Conservation (phyloP, 2,888 invertebrate species). For the Pogonocherus hispidulus region DNA sequence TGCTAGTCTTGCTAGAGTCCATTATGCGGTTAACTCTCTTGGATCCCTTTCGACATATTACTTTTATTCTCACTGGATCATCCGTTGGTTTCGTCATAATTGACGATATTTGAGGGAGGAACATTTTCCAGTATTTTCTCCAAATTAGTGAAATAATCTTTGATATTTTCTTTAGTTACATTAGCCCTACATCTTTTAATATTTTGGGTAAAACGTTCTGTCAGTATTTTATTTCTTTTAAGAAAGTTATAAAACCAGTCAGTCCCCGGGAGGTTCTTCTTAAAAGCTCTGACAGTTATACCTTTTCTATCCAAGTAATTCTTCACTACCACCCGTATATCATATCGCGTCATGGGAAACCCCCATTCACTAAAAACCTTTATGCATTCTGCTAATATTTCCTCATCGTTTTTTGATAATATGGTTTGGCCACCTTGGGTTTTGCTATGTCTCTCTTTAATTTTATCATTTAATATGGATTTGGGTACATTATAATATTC, state of each 20-base stretch:
- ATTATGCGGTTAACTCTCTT: background rate
- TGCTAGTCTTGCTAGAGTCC: background rate
- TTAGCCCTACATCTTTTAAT: conserved; percentile 11
- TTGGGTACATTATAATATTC: background rate
- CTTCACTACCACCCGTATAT: background rate
- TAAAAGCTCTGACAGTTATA: background rate
- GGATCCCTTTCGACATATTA: background rate
- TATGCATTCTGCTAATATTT: no score
- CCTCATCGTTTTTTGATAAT: background rate
- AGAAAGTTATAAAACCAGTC: conserved; percentile 20
- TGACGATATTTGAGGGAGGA: background rate
- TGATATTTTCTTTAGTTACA: background rate
- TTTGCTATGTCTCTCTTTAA: background rate
- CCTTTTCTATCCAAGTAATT: background rate
- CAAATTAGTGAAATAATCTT: background rate
- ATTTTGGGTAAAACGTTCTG: conserved; percentile 18
- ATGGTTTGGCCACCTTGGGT: background rate
- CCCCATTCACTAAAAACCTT: no score
- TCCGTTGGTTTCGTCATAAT: background rate
- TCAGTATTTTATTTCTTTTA: conserved; percentile 8
- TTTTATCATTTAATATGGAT: background rate
- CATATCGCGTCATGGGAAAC: no score
- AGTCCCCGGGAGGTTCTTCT: background rate
- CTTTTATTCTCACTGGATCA: no score
- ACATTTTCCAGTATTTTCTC: conserved; percentile 2